Base-by-base conservation (phyloP, 2,888 invertebrate genomes). In the Hydropsyche betteni region DNA sequence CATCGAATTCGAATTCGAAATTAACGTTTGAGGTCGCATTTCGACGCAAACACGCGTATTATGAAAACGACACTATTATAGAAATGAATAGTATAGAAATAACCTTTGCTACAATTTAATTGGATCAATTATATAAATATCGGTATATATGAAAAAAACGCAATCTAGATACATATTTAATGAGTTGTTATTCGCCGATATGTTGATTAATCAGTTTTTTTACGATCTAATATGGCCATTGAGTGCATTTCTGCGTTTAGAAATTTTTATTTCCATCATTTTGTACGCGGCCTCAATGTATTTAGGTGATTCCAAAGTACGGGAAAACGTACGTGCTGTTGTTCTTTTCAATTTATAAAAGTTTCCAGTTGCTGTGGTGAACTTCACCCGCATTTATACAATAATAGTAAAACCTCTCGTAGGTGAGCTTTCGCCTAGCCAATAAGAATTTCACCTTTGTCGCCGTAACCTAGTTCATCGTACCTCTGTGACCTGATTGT, bases 381-480 rank as follows among this genome's bases (percentile, higher is more conserved):
- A 64, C 64, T 64, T 64, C 24, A 64, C 34, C 64, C 36, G 64
- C 36, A 34, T 64, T 44, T n/a, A 34, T 64, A n/a, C 33, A 5
- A 33, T 36, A 24, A 36, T 33, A 64, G 36, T 33, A 64, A 36
- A 58, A 44, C 44, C 7, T 44, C 58, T 58, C 58, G 58, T 58
- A 58, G 58, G 64, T 58, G 64, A 64, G 64, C 64, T 64, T 64
- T 64, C 64, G 34, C 36, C 64, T 34, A 5, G 36, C 58, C 14
- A 64, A 64, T 64, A 64, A 64, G 64, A 64, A 64, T 64, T 64
- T 64, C 64, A 64, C 64, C 64, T 64, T 64, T 64, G 36, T 64
- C 64, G 53, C 50, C 38, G 50, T 69, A 71, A 71, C 71, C 71
- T 71, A 71, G 71, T 71, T 71, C 71, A 53, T 52, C 53, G 71